phyloP scores from a whole-genome alignment of 30 jellyfish, hydroid and myxozoan species.

The Haliclystus octoradiatus region DNA sequence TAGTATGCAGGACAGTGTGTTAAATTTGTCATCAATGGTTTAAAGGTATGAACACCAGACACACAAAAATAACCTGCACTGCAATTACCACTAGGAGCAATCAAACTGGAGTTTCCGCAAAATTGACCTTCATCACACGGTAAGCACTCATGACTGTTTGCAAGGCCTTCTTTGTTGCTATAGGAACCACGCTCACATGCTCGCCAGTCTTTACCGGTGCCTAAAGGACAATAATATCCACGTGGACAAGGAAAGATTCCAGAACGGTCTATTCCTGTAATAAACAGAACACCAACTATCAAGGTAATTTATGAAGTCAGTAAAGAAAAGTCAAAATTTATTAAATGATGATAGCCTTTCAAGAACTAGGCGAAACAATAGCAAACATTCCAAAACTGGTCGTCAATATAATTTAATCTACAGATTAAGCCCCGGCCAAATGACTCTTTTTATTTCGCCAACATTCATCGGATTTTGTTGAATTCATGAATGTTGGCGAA shows the following conservation, averaged over 20 bases:
- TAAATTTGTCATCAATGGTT: slow-evolving; percentile 77
- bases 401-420: too few relatives aligned
- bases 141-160: slow-evolving; percentile 54
- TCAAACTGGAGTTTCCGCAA: slow-evolving; percentile 37
- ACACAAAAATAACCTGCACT: slow-evolving; percentile 76
- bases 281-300: background rate
- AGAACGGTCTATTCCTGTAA: slow-evolving; percentile 49
- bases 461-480: too few relatives aligned
- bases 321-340: background rate
- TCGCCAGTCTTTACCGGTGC: slow-evolving; percentile 62
- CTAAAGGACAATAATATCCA: slow-evolving; percentile 84
- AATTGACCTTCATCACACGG: slow-evolving; percentile 76
- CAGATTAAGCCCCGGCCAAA: too few relatives aligned
- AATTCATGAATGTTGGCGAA: too few relatives aligned
- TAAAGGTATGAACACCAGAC: slow-evolving; percentile 65
- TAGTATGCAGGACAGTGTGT: slow-evolving; percentile 81
- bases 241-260: slow-evolving; percentile 74
- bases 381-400: background rate
- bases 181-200: slow-evolving; percentile 87
- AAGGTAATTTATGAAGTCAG: background rate
- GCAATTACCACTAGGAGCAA: slow-evolving; percentile 59
- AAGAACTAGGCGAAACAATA: background rate
- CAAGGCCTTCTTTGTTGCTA: slow-evolving; percentile 50
- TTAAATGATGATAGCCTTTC: background rate
- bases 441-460: too few relatives aligned